A percentile compares a stretch with the other conserved stretches of the same genome.
phyloP scores from a whole-genome alignment of 2,888 invertebrate species.

The Eubasilissa splendida region DNA sequence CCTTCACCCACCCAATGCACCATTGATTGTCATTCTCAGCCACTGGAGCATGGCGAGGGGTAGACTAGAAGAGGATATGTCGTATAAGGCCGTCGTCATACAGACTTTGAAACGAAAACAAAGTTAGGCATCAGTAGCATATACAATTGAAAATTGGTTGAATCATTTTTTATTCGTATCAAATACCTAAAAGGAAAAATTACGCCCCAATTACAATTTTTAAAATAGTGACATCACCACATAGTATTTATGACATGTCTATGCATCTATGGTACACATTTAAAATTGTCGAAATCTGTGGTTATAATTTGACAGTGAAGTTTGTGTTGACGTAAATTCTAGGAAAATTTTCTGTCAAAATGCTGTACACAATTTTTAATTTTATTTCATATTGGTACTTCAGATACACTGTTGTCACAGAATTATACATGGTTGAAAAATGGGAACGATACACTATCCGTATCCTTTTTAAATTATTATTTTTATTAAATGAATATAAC shows the following conservation, averaged over 20 bases:
- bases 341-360: slow-evolving; percentile 3
- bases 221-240: neutral
- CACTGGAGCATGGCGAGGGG: too few relatives aligned
- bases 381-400: slow-evolving; percentile 75
- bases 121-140: too few relatives aligned
- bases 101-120: too few relatives aligned
- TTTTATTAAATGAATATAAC: neutral
- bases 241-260: neutral
- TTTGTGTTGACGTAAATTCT: neutral
- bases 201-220: neutral
- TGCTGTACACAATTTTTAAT: slow-evolving; percentile 59
- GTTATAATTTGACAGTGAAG: neutral
- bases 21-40: too few relatives aligned
- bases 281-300: neutral
- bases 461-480: slow-evolving; percentile 72
- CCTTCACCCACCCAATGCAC: too few relatives aligned
- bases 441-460: slow-evolving; percentile 76
- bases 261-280: slow-evolving; percentile 9
- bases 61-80: too few relatives aligned
- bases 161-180: neutral
- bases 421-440: slow-evolving; percentile 78
- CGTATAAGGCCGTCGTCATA: too few relatives aligned
- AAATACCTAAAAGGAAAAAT: neutral
- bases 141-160: too few relatives aligned
- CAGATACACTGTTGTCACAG: slow-evolving; percentile 74